Percentiles rank a stretch among this genome's conserved stretches.
These are phyloP conservation scores for Chamaetylas fuelleborni DNA, from an alignment of 2,113 vertebrate species.

Conservation along the genomic window DNA sequence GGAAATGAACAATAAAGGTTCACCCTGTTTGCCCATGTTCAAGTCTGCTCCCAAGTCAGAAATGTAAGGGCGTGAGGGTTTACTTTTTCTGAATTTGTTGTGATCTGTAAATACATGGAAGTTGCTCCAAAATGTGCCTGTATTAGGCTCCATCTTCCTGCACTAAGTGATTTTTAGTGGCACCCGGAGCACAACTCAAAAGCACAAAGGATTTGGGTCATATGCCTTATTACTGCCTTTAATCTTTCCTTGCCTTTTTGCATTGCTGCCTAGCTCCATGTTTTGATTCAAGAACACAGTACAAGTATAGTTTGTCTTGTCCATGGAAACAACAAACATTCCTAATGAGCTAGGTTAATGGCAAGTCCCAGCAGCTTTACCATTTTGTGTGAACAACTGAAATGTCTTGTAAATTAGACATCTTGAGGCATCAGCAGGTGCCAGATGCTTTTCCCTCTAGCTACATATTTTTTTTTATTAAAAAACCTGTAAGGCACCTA, in stretches of 20 bases:
- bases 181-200: not conserved
- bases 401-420: not conserved
- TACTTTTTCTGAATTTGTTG: not conserved
- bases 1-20: not conserved
- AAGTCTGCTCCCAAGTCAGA: not conserved
- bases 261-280: fast-evolving
- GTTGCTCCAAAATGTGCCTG: not conserved
- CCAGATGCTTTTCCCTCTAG: not conserved
- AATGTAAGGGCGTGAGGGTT: not conserved
- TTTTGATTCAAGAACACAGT: not conserved
- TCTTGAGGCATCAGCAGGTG: not conserved
- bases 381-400: not conserved
- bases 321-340: not conserved
- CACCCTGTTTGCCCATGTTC: not conserved
- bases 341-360: not conserved
- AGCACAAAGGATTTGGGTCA: not conserved
- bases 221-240: not conserved
- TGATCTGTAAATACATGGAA: not conserved
- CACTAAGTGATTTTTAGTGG: not conserved
- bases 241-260: not conserved
- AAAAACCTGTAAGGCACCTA: not conserved
- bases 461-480: not conserved
- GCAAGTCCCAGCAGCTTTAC: not conserved
- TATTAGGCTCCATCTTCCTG: not conserved
- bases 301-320: not conserved